Evolutionary conservation across 37 sponge, comb jelly and placozoan species (phyloP).

Genomic region (Petrosia ficiformis): DNA sequence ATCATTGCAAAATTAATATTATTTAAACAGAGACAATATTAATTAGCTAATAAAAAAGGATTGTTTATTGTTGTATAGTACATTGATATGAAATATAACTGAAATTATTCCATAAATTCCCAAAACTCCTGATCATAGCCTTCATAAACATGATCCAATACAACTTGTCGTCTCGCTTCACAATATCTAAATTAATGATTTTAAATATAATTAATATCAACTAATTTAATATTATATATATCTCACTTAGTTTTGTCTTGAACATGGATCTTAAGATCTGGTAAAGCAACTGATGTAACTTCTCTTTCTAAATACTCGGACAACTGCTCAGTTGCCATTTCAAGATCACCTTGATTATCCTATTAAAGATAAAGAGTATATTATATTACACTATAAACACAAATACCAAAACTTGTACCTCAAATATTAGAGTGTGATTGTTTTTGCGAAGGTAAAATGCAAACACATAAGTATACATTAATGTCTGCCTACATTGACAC

Average conservation of each 20-base stretch:
- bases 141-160: constrained; percentile 87
- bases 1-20: background rate
- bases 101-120: constrained; percentile 64
- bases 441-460: constrained; percentile 87
- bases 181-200: constrained; percentile 69
- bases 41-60: background rate
- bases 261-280: constrained; percentile 63
- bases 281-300: constrained; percentile 42
- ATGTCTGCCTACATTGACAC: constrained; percentile 77
- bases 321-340: constrained; percentile 87
- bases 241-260: constrained; percentile 85
- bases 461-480: constrained; percentile 91
- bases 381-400: background rate
- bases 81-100: no score
- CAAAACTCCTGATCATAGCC: constrained; percentile 91
- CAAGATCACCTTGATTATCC: constrained; percentile 90
- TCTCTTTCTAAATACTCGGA: constrained; percentile 91
- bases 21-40: background rate
- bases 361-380: background rate
- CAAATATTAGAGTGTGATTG: constrained; percentile 89
- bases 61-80: background rate
- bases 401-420: constrained; percentile 19
- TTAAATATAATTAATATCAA: background rate
- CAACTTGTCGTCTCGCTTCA: constrained; percentile 56
- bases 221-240: background rate